Percentiles rank a stretch among this genome's conserved stretches.
Evolutionary conservation across 2,888 invertebrate species (phyloP).

Genomic region (Oscheius sp.): DNA sequence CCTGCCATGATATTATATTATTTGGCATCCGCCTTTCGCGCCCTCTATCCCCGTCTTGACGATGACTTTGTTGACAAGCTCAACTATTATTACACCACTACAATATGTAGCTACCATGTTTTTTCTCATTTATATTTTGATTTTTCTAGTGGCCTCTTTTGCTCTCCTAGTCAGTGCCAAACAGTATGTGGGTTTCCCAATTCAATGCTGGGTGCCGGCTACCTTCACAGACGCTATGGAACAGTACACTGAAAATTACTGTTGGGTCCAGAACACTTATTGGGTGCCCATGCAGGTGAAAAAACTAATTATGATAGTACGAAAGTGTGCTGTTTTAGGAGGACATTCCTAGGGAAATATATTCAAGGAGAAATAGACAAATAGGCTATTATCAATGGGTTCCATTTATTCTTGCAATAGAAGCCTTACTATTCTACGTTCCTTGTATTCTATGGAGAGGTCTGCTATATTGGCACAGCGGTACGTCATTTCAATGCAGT

Average conservation of each 20-base stretch:
- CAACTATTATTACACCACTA: slow-evolving; percentile 70
- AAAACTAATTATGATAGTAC: neutral
- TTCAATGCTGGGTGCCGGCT: slow-evolving; percentile 70
- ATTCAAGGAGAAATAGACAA: slow-evolving; percentile 69
- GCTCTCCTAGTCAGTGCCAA: slow-evolving; percentile 70
- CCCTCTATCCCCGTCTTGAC: slow-evolving; percentile 69
- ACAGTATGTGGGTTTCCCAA: slow-evolving; percentile 69
- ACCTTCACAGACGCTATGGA: slow-evolving; percentile 71
- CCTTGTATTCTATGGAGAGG: slow-evolving; percentile 70
- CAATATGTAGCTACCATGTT: slow-evolving; percentile 60
- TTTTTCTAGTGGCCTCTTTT: slow-evolving; percentile 67
- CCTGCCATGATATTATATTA: slow-evolving; percentile 71
- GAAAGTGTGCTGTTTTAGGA: slow-evolving; percentile 42
- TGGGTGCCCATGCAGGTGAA: slow-evolving; percentile 69
- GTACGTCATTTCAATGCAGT: slow-evolving; percentile 34
- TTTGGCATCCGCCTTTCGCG: slow-evolving; percentile 69
- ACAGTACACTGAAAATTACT: slow-evolving; percentile 71
- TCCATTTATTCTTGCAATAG: slow-evolving; percentile 70
- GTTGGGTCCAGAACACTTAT: slow-evolving; percentile 70
- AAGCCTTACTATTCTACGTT: slow-evolving; percentile 70
- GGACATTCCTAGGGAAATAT: slow-evolving; percentile 70
- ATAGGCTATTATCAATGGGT: slow-evolving; percentile 70
- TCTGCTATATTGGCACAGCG: slow-evolving; percentile 70
- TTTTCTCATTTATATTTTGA: neutral
- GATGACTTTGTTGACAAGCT: slow-evolving; percentile 71